Base-by-base conservation (phyloP, 2,888 invertebrate genomes). In the Cosmorhoe ocellata region DNA sequence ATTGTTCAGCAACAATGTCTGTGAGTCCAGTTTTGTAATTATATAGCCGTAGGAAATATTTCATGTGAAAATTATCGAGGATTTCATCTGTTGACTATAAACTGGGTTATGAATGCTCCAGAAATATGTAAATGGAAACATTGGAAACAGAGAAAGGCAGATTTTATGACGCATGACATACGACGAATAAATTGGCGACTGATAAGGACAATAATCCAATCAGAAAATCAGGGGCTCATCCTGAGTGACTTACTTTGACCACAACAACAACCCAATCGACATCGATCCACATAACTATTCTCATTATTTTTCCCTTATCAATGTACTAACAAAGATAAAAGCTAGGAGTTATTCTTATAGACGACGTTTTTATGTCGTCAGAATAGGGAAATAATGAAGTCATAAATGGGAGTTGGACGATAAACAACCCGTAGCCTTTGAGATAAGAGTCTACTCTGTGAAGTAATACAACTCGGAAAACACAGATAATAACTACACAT, bases 351-450 rank as follows among this genome's bases (percentile, higher is more conserved):
- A 84, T 83, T 83, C 79, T 77, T 74, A 74, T 74, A 74, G 83
- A 85, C 80, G 86, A 82, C 84, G 78, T 86, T 87, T 87, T 87
- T 87, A 86, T 85, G 83, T 85, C 77, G 77, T 78, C 78, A 74
- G 80, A 88, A 86, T 86, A 86, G 83, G 82, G 76, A 87, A 86
- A 86, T 88, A 86, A 87, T 81, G 84, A 84, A 86, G 76, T 83
- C 84, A 83, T 86, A 86, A 84, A 86, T 83, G 82, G 73, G 67
- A 82, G 76, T 84, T 66, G 75, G 79, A 79, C 82, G 81, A 87
- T 86, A 87, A 87, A 88, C 84, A 87, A 84, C 81, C 81, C 77
- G 74, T 78, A 76, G 76, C 70, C 72, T 68, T 63, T 59, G 74
- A 84, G 83, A 86, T 84, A 84, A 84, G 80, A 79, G 77, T 56